A percentile compares a stretch with the other conserved stretches of the same genome.
Evolutionary conservation across 2,888 invertebrate species (phyloP).

Genomic region (Pachycephus smyrnensis): DNA sequence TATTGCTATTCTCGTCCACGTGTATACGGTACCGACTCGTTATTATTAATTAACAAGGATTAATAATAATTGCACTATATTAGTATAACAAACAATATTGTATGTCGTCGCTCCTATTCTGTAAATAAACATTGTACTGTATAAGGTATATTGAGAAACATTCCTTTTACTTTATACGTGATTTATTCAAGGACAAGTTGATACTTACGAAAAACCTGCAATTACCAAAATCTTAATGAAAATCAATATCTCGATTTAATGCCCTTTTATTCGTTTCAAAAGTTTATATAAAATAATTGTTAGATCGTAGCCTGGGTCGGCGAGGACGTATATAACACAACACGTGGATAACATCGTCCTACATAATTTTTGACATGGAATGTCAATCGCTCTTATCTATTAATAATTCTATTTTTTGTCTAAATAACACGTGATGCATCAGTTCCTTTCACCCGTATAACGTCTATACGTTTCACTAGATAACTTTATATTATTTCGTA

Average conservation of each 20-base stretch:
- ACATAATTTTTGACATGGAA: not conserved
- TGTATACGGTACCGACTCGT: slow-evolving; percentile 38
- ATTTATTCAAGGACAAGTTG: not conserved
- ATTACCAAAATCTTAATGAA: not conserved
- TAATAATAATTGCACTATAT: slow-evolving; percentile 62
- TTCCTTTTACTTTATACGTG: not conserved
- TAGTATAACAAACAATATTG: slow-evolving; percentile 58
- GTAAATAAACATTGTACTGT: slow-evolving; percentile 66
- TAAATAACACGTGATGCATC: not conserved
- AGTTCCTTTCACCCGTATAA: not conserved
- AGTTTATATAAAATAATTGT: not conserved
- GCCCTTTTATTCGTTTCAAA: not conserved
- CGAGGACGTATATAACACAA: too few species aligned
- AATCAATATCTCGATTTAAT: not conserved
- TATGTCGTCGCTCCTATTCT: slow-evolving; percentile 66
- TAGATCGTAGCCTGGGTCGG: not conserved
- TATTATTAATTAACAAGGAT: slow-evolving; percentile 60
- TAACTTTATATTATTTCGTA: not conserved
- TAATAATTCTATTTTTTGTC: not conserved
- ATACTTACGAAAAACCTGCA: not conserved
- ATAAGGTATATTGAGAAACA: slow-evolving; percentile 39
- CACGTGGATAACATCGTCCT: not conserved
- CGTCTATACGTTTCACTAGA: not conserved
- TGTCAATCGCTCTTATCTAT: not conserved
- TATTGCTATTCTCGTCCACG: slow-evolving; percentile 26